A percentile compares a stretch with the other conserved stretches of the same genome.
These are phyloP conservation scores for Lycaon pictus DNA, from an alignment of 2,113 vertebrate genomes.

Conservation along the genomic window DNA sequence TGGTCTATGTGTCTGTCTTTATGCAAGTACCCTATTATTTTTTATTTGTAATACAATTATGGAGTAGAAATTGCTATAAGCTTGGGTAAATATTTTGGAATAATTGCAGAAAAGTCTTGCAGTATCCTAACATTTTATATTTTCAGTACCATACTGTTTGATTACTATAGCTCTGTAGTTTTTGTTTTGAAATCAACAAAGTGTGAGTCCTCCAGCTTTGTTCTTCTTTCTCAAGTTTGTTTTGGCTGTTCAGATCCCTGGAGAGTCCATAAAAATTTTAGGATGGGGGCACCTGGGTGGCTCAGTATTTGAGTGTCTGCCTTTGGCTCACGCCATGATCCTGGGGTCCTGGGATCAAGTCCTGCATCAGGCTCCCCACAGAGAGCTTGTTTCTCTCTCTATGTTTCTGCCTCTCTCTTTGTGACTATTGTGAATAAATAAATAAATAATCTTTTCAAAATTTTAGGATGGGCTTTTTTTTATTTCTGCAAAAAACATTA, in stretches of 20 bases:
- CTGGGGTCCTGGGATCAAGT: too few species aligned
- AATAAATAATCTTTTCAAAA: too few species aligned
- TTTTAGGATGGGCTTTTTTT: neutral
- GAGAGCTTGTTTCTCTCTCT: too few species aligned
- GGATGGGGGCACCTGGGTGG: neutral
- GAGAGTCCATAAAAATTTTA: neutral
- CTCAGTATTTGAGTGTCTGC: too few species aligned
- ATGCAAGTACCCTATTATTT: neutral
- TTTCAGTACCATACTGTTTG: constrained; percentile 4
- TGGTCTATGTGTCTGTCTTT: constrained; percentile 2
- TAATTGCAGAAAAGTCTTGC: neutral
- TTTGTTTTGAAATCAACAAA: constrained; percentile 12
- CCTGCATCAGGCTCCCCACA: too few species aligned
- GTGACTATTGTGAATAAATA: too few species aligned
- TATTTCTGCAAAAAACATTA: neutral
- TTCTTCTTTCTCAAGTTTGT: neutral
- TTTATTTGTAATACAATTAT: neutral
- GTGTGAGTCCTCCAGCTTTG: neutral
- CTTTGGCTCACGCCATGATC: too few species aligned
- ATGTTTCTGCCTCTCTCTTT: too few species aligned
- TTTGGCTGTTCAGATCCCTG: neutral
- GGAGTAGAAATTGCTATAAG: neutral
- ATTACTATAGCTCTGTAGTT: constrained; percentile 17
- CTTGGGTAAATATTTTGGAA: constrained; percentile 55
- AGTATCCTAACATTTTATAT: constrained; percentile 15